Base-by-base conservation (phyloP, 2,113 vertebrate species). In the Chaetodon auriga region DNA sequence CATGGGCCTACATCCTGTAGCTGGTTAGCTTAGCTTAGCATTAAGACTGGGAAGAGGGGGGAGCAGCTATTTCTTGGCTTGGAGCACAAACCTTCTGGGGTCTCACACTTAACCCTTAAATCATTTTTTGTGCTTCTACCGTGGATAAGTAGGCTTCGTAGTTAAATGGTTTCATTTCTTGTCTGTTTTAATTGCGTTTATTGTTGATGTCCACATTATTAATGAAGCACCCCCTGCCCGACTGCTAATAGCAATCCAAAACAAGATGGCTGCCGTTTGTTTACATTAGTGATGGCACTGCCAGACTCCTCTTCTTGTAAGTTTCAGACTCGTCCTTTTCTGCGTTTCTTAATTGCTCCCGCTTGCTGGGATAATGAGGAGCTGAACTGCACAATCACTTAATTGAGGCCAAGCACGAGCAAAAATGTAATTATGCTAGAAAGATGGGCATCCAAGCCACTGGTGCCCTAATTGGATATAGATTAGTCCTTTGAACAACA, bases 361-460 rank as follows among this genome's bases (percentile, higher is more conserved):
- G 19, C 75, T 80, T 73, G 76, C 71, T 62, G 49, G 14, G 30
- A 64, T 84, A 81, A 79, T 74, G 77, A 83, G 70, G 38, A 80
- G 80, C 53, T 54, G 65, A 86, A 74, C 23, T 30, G 46, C 57
- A 62, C 64, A 60, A 84, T 81, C 82, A 58, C 76, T 68, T 81
- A 75, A 86, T 60, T 70, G 64, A 80, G 71, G 57, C 43, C 55
- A 75, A 83, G 53, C 68, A 48, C 18, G 55, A 49, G 62, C 62
- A 66, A 87, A 87, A 83, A 84, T 78, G 58, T 83, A 90, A 89
- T 90, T 80, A 78, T 23, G 54, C 51, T 23, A 63, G 51, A 65
- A 43, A 85, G 72, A 76, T 80, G 74, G 73, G 54, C 71, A 78
- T 74, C 53, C 51, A 30, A 57, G 61, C 69, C 64, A 74, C 68